Conservation (phyloP, 2,888 invertebrate genomes). For the Hemistola chrysoprasaria region DNA sequence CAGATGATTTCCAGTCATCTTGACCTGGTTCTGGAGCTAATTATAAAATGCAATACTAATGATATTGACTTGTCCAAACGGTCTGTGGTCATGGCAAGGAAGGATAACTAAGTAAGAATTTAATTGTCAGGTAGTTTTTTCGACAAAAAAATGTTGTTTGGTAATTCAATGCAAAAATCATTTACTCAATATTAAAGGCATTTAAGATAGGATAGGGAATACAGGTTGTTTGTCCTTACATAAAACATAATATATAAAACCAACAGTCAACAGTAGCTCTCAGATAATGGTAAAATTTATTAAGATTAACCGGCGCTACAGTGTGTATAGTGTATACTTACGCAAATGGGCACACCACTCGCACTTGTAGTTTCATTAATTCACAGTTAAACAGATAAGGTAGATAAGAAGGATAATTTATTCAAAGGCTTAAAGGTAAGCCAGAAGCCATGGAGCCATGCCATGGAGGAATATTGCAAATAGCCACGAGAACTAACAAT, state of each 20-base stretch:
- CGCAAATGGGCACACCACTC: constrained; percentile 8
- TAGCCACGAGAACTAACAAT: constrained; percentile 9
- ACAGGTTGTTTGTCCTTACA: no score
- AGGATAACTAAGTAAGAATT: not conserved
- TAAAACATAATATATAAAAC: not conserved
- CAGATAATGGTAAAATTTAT: constrained; percentile 11
- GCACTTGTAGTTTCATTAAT: constrained; percentile 17
- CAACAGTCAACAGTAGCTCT: not conserved
- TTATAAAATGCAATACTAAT: no score
- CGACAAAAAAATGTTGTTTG: no score
- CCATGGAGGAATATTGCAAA: constrained; percentile 16
- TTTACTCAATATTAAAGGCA: no score
- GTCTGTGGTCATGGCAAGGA: no score
- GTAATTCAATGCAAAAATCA: no score
- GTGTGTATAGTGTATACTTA: constrained; percentile 5
- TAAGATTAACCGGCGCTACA: constrained; percentile 10
- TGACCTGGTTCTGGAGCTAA: no score
- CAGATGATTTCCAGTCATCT: no score
- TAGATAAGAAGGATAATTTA: constrained; percentile 28
- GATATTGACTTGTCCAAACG: no score
- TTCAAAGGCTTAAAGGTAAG: constrained; percentile 18
- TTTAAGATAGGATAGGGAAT: no score
- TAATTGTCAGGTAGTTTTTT: no score
- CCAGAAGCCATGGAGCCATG: no score
- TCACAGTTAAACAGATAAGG: constrained; percentile 28